These are phyloP conservation scores for Drosophila albomicans DNA, from an alignment of 1,140 invertebrate species.

Conservation along the genomic window DNA sequence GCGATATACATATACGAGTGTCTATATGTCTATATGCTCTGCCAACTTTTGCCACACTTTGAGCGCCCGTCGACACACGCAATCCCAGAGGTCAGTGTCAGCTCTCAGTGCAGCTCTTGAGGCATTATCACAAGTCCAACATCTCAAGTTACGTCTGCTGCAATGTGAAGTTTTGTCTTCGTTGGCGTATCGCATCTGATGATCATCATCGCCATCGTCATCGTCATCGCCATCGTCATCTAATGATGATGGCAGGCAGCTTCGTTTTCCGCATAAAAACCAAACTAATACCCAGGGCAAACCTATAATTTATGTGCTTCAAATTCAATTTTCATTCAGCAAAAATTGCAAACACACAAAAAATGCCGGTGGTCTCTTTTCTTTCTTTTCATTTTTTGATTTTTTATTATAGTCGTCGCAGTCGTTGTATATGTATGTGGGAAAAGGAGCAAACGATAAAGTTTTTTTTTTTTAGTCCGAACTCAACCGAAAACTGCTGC, in stretches of 20 bases:
- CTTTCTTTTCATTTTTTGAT: slow-evolving; percentile 31
- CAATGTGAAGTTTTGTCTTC: slow-evolving; percentile 11
- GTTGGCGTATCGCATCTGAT: slow-evolving; percentile 22
- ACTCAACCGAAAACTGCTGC: slow-evolving; percentile 25
- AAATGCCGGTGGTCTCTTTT: slow-evolving; percentile 61
- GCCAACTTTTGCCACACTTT: slow-evolving; percentile 62
- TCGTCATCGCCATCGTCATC: slow-evolving; percentile 34
- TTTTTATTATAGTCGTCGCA: neutral
- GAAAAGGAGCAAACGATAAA: slow-evolving; percentile 40
- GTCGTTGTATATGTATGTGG: slow-evolving; percentile 28
- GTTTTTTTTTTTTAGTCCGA: slow-evolving; percentile 30
- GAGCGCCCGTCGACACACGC: slow-evolving; percentile 39
- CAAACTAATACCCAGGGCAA: slow-evolving; percentile 64
- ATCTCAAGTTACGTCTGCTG: slow-evolving; percentile 41
- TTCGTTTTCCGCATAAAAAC: slow-evolving; percentile 70
- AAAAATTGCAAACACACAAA: slow-evolving; percentile 68
- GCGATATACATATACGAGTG: neutral
- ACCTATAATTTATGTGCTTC: slow-evolving; percentile 79
- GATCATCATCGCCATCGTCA: slow-evolving; percentile 34
- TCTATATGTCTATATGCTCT: slow-evolving; percentile 11
- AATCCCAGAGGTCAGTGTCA: slow-evolving; percentile 51
- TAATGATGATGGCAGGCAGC: slow-evolving; percentile 58
- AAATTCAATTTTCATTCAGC: slow-evolving; percentile 81
- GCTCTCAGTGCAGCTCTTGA: neutral
- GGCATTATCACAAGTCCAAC: slow-evolving; percentile 46